A percentile compares a stretch with the other conserved stretches of the same genome.
phyloP scores from a whole-genome alignment of 2,797 vertebrate genomes.

The Avahi laniger region DNA sequence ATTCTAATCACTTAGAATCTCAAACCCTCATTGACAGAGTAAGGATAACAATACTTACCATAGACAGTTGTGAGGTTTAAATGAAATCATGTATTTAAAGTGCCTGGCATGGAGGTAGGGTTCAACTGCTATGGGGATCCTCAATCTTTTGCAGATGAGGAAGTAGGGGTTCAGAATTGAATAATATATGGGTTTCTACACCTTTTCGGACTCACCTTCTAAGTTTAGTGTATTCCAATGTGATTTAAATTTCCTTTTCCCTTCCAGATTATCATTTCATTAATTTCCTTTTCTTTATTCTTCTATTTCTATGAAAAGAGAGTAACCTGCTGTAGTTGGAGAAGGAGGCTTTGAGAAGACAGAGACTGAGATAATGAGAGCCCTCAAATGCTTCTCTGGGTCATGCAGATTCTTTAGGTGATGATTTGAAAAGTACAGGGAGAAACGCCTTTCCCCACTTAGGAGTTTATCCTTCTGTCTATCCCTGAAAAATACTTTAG shows the following conservation, averaged over 20 bases:
- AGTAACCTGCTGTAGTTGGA: neutral
- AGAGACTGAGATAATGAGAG: neutral
- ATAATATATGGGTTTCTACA: neutral
- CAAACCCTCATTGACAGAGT: neutral
- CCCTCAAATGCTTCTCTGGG: neutral
- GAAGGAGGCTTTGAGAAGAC: neutral
- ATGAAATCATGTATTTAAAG: neutral
- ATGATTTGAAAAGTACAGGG: neutral
- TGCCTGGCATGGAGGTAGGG: neutral
- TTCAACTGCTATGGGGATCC: neutral
- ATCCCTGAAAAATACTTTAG: neutral
- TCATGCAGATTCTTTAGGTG: neutral
- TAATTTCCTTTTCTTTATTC: neutral
- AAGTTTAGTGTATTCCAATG: neutral
- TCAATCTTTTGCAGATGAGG: neutral
- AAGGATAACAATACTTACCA: neutral
- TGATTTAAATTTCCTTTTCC: neutral
- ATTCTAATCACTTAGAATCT: neutral
- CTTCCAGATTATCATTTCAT: neutral
- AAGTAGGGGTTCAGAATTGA: neutral
- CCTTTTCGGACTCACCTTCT: neutral
- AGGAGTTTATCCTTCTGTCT: neutral
- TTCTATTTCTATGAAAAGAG: neutral
- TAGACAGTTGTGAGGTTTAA: neutral
- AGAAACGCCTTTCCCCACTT: neutral